Conservation (phyloP, 2,797 vertebrate species). For the Rhinogobio ventralis region DNA sequence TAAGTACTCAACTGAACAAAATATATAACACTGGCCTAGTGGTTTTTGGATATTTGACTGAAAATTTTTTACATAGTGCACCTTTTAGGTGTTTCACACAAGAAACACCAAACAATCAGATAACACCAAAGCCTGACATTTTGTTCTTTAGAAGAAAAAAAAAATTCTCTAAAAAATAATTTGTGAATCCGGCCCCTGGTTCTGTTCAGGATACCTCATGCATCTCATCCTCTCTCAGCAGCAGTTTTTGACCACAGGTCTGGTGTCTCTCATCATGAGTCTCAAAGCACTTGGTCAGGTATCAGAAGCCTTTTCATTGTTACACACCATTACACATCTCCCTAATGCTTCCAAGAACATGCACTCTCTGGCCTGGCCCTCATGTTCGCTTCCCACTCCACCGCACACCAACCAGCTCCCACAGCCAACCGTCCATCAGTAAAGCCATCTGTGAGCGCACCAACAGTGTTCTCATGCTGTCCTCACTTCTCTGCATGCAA, state of each 20-base stretch:
- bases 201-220: not conserved
- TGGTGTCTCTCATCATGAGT: not conserved
- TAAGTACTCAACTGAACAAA: too few relatives aligned
- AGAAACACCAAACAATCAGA: too few relatives aligned
- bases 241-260: conserved; percentile 6
- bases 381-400: conserved; percentile 53
- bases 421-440: conserved; percentile 41
- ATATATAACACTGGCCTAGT: too few relatives aligned
- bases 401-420: conserved; percentile 39
- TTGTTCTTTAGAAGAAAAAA: too few relatives aligned
- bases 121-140: too few relatives aligned
- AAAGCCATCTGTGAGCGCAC: conserved; percentile 47
- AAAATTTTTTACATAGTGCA: too few relatives aligned
- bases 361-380: conserved; percentile 42
- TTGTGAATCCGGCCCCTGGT: not conserved
- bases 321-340: conserved; percentile 39
- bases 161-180: not conserved
- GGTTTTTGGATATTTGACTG: too few relatives aligned
- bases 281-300: not conserved
- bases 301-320: conserved; percentile 37
- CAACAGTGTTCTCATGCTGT: conserved; percentile 1
- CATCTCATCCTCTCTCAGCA: not conserved
- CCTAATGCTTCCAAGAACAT: conserved; percentile 54
- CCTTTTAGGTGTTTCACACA: not conserved
- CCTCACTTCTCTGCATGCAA: not conserved